Percentiles rank a stretch among this genome's conserved stretches.
Evolutionary conservation across 2,888 invertebrate species (phyloP).

Genomic region (Noctua janthina): DNA sequence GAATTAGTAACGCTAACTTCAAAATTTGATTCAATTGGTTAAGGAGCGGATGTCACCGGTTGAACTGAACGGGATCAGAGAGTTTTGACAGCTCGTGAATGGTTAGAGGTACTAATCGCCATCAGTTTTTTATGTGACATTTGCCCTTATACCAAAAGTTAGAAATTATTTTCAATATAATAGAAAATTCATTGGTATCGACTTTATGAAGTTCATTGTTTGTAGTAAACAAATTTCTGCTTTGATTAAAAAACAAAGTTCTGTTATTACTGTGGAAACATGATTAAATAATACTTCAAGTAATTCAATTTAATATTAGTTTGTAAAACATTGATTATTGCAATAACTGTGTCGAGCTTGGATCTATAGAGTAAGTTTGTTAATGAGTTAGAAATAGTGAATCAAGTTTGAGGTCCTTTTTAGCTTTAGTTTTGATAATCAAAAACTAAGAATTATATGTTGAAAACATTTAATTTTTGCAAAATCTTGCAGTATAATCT

Average conservation of each 20-base stretch:
- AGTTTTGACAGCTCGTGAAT: background rate
- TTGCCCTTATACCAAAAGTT: background rate
- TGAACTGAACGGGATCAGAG: background rate
- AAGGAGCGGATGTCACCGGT: too few species aligned
- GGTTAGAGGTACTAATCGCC: background rate
- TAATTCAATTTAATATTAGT: background rate
- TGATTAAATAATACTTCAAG: background rate
- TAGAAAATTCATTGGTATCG: background rate
- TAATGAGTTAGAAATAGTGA: background rate
- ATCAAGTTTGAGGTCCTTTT: background rate
- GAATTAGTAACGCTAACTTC: background rate
- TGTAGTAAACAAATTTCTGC: background rate
- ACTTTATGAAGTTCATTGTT: background rate
- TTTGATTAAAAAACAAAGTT: background rate
- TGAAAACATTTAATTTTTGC: background rate
- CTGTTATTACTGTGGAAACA: background rate
- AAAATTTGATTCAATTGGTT: background rate
- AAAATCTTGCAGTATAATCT: background rate
- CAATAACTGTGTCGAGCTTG: background rate
- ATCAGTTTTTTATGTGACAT: background rate
- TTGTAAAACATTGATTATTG: background rate
- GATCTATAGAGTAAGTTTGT: background rate
- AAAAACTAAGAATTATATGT: background rate
- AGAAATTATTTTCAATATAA: background rate
- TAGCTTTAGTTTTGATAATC: background rate